Base-by-base conservation (phyloP, 2,797 vertebrate species). In the Picus viridis region DNA sequence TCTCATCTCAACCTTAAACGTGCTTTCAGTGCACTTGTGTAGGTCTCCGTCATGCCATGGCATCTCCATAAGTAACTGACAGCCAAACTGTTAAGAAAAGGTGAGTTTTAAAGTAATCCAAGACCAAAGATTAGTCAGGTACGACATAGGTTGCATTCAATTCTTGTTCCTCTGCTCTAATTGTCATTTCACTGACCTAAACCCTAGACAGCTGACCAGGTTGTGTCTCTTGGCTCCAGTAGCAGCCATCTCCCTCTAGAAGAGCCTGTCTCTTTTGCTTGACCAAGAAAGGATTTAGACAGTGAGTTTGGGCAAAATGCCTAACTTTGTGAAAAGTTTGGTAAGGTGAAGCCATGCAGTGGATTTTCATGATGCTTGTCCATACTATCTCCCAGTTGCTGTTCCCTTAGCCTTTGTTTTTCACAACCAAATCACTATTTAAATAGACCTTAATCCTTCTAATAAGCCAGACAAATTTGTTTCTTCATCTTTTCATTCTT, bases 81-180 rank as follows among this genome's bases (percentile, higher is more conserved):
- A 63, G 68, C 6, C 26, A 53, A 45, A 59, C 16, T 36, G 6
- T 19, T 79, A 26, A 39, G 10, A 20, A 51, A 67, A 57, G 23
- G 5, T 17, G 39, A 77, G 23, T 23, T 92, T 20, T 54, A 5
- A 68, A 85, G 51, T n/a, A 51, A 30, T 45, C 11, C n/a, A 19
- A 53, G 69, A 34, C 4, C 68, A 2, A 12, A 34, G 14, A 18
- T 45, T 53, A 70, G 30, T 45, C n/a, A 36, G 10, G 2, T 58
- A 6, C 23, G 29, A 8, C 26, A 7, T 4, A 18, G 16, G 6
- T 67, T n/a, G 16, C 6, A 18, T 54, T 54, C 1, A 0, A 3
- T 32, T 47, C 3, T n/a, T 69, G 63, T 34, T 53, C 34, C 34
- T 73, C 41, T 70, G 53, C 12, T 6, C 24, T 19, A 65, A 45